Percentiles rank a stretch among this genome's conserved stretches.
phyloP scores from a whole-genome alignment of 2,113 vertebrate species.

The Paratilapia polleni region DNA sequence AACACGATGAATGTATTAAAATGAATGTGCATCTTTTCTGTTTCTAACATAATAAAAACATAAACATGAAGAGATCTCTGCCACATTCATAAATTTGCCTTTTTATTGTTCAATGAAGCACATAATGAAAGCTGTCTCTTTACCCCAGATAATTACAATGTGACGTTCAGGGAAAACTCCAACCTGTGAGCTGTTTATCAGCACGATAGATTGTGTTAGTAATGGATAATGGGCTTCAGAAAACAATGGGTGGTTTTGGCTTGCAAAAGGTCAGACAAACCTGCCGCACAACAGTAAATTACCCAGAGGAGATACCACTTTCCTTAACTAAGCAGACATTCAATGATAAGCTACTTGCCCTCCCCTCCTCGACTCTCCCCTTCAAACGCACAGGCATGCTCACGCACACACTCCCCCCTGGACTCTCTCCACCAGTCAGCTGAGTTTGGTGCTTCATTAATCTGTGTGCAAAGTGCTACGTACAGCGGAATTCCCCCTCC shows the following conservation, averaged over 20 bases:
- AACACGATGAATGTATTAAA: too few relatives aligned
- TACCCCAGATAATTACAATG: slow-evolving; percentile 8
- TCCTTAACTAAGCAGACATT: slow-evolving; percentile 79
- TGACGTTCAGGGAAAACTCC: neutral
- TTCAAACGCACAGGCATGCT: slow-evolving; percentile 11
- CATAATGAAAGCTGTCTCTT: neutral
- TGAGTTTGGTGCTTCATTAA: slow-evolving; percentile 57
- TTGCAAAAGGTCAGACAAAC: slow-evolving; percentile 26
- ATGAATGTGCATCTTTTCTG: neutral
- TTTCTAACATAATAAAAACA: neutral
- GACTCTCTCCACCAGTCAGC: slow-evolving; percentile 37
- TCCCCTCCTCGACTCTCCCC: slow-evolving; percentile 2
- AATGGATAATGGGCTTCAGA: slow-evolving; percentile 30
- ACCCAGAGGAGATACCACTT: slow-evolving; percentile 60
- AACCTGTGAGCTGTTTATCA: slow-evolving; percentile 2
- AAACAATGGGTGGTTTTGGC: slow-evolving; percentile 33
- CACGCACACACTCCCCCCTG: slow-evolving; percentile 11
- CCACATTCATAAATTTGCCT: neutral
- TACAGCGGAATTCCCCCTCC: slow-evolving; percentile 65
- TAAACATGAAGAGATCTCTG: neutral
- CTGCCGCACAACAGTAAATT: neutral
- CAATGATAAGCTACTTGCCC: slow-evolving; percentile 63
- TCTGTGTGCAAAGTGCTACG: slow-evolving; percentile 64
- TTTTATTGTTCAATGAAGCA: neutral
- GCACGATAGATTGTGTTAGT: slow-evolving; percentile 27